Evolutionary conservation across 2,113 vertebrate species (phyloP).

Genomic region (Laticauda colubrina): DNA sequence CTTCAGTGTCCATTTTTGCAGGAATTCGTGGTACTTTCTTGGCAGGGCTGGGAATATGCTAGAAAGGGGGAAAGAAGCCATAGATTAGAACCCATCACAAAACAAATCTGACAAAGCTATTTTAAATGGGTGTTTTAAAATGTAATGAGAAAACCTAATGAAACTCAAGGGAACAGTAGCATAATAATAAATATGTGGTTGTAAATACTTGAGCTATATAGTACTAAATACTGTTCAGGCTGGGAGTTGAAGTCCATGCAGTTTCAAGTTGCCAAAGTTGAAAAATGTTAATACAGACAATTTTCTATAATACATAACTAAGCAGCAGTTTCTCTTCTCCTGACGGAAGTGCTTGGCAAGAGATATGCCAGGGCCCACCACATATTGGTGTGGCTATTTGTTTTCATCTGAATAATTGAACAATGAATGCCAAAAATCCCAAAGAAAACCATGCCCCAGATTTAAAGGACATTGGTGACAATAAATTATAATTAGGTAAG

Average conservation of each 20-base stretch:
- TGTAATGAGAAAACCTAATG: background rate
- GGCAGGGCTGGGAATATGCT: constrained; percentile 92
- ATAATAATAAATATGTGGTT: background rate
- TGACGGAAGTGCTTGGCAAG: background rate
- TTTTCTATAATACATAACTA: background rate
- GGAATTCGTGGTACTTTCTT: constrained; percentile 97
- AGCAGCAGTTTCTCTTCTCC: background rate
- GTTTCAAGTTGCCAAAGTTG: background rate
- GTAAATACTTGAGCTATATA: background rate
- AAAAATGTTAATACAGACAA: background rate
- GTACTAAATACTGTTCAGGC: background rate
- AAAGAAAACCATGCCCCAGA: background rate
- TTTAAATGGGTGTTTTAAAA: background rate
- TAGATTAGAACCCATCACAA: constrained; percentile 13
- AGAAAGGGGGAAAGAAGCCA: constrained; percentile 31
- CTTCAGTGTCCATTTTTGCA: constrained; percentile 70
- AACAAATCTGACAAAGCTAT: background rate
- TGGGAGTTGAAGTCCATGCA: background rate
- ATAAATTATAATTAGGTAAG: background rate
- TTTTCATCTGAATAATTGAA: background rate
- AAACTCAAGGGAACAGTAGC: background rate
- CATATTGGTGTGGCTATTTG: background rate
- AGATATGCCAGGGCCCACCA: background rate
- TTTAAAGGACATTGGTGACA: background rate
- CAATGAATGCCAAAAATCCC: background rate